These are phyloP conservation scores for Linyphia triangularis DNA, from an alignment of 2,888 invertebrate species.

Conservation along the genomic window DNA sequence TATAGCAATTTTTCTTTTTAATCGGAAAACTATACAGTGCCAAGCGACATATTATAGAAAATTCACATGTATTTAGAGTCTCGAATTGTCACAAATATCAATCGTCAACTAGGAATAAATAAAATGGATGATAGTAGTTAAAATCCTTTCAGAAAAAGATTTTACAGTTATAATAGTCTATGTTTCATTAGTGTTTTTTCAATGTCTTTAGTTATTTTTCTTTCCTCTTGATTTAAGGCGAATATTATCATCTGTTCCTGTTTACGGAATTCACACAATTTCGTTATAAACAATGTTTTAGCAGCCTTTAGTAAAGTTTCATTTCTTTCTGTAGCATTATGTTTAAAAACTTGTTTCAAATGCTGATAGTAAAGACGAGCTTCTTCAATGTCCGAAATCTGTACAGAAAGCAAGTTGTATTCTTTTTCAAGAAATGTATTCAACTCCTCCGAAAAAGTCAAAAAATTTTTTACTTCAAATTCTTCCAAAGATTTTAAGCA, in stretches of 20 bases:
- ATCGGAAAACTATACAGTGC: too few relatives aligned
- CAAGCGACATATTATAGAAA: too few relatives aligned
- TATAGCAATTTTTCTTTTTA: too few relatives aligned
- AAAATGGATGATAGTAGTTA: too few relatives aligned
- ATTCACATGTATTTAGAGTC: too few relatives aligned
- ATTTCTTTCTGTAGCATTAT: neutral
- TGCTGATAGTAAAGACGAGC: slow-evolving; percentile 4
- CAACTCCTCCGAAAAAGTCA: neutral
- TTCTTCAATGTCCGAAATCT: slow-evolving; percentile 38
- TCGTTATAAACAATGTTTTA: slow-evolving; percentile 1
- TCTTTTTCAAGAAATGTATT: slow-evolving; percentile 51
- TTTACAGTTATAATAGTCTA: neutral
- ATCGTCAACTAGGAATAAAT: too few relatives aligned
- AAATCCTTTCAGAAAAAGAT: too few relatives aligned
- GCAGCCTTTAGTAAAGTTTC: slow-evolving; percentile 22
- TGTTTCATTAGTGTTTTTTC: slow-evolving; percentile 44
- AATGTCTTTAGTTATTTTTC: slow-evolving; percentile 30
- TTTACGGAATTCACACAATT: slow-evolving; percentile 13
- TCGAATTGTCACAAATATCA: too few relatives aligned
- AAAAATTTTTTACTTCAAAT: neutral
- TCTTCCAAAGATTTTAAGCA: neutral
- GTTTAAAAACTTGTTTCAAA: neutral
- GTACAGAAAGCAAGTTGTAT: neutral
- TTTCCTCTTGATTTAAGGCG: slow-evolving; percentile 22
- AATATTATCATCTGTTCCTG: slow-evolving; percentile 45